Base-by-base conservation (phyloP, 2,113 vertebrate species). In the Thalassoma bifasciatum region DNA sequence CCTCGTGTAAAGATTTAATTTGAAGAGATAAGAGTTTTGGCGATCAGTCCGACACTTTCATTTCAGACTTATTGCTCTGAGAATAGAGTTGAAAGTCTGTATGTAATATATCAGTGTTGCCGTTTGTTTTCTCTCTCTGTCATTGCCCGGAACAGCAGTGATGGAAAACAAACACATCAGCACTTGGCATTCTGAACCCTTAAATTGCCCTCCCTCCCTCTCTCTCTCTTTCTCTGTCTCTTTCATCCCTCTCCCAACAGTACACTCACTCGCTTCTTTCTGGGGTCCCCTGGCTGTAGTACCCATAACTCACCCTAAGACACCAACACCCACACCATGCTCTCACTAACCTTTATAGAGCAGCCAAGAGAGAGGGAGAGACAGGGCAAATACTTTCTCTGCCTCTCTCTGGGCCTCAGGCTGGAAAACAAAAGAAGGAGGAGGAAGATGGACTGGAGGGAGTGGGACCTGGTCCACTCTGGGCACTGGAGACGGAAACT, bases 81-180 rank as follows among this genome's bases (percentile, higher is more conserved):
- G 84, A 78, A 63, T 77, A 77, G 82, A 88, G 89, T 86, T 86
- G 82, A 90, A 90, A 60, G 80, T 85, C 88, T 89, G 86, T 82
- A 59, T 91, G 88, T 81, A 78, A 92, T 93, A 93, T 88, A 93
- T 94, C 91, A 92, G 85, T 72, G 82, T 82, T 82, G 77, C 85
- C 81, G 86, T 93, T 92, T 93, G 88, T 93, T 93, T 93, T 93
- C 78, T 88, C 88, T 89, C 75, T 87, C 88, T 92, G 82, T 91
- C 88, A 89, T 83, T 92, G 92, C 89, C 90, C 90, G 83, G 92
- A 93, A 93, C 90, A 87, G 86, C 91, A 75, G 85, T 87, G 89
- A 90, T 93, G 90, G 86, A 93, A 92, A 93, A 92, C 92, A 94
- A 93, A 94, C 91, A 92, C 89, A 93, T 93, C 91, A 93, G 92